phyloP scores from a whole-genome alignment of 2,797 vertebrate species.

The Glyptemys insculpta region DNA sequence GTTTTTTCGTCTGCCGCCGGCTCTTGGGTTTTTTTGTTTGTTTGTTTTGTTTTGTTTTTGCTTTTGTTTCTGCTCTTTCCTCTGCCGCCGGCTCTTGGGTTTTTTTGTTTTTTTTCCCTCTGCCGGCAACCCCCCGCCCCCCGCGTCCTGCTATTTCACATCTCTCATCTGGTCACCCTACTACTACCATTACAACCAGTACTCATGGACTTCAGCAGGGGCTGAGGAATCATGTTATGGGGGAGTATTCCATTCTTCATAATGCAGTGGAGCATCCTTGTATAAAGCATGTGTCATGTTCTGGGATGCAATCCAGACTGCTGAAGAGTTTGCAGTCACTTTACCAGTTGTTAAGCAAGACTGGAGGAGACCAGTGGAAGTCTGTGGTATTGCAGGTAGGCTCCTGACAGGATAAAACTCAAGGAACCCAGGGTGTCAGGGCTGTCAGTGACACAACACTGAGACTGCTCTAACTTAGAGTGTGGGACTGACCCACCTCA shows the following conservation, averaged over 20 bases:
- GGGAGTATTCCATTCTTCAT: background rate
- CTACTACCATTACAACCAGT: background rate
- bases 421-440: no score
- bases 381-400: background rate
- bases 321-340: background rate
- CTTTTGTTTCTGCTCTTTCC: no score
- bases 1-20: no score
- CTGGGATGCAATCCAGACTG: no score
- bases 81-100: no score
- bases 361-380: background rate
- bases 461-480: background rate
- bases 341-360: background rate
- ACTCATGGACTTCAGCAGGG: background rate
- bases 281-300: background rate
- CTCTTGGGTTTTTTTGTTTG: no score
- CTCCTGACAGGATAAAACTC: background rate
- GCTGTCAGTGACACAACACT: background rate
- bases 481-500: background rate
- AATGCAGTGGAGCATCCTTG: background rate
- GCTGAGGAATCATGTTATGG: background rate
- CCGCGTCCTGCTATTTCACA: no score
- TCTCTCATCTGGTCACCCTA: no score
- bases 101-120: no score
- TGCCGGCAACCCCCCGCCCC: no score
- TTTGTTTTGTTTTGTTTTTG: no score